Conservation (phyloP, 2,888 invertebrate genomes). For the Selenia dentaria region DNA sequence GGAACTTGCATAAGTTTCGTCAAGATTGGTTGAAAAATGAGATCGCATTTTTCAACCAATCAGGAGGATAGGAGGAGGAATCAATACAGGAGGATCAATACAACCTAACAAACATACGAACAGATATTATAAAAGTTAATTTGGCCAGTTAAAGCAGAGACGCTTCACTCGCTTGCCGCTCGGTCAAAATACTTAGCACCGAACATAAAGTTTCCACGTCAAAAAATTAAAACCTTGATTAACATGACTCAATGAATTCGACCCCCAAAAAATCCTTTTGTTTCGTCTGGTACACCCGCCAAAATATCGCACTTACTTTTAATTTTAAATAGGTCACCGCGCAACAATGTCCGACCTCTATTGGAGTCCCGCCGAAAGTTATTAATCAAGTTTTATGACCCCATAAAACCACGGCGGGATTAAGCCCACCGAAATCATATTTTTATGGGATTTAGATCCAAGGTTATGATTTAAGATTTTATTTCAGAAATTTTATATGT, state of each 20-base stretch:
- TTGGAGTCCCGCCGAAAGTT: slow-evolving; percentile 55
- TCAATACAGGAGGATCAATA: no score
- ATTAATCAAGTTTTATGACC: slow-evolving; percentile 80
- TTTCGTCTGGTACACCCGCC: slow-evolving; percentile 73
- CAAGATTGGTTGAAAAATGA: no score
- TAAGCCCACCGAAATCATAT: slow-evolving; percentile 77
- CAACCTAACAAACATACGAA: no score
- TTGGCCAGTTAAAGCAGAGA: no score
- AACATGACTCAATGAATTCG: slow-evolving; percentile 47
- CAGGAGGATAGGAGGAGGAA: no score
- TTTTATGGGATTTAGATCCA: slow-evolving; percentile 82
- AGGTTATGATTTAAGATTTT: slow-evolving; percentile 73
- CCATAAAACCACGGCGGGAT: slow-evolving; percentile 78
- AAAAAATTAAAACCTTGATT: slow-evolving; percentile 45
- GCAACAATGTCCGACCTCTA: slow-evolving; percentile 73
- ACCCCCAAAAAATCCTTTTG: slow-evolving; percentile 44
- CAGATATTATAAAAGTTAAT: no score
- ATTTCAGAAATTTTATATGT: slow-evolving; percentile 43
- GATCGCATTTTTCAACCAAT: no score
- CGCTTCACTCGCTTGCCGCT: no score
- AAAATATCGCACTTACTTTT: slow-evolving; percentile 62
- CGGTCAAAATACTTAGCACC: no score
- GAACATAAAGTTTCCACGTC: no score
- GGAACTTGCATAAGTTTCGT: no score
- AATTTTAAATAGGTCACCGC: slow-evolving; percentile 69